Evolutionary conservation across 30 jellyfish, hydroid and myxozoan species (phyloP).

Genomic region (Rhopilema esculentum): DNA sequence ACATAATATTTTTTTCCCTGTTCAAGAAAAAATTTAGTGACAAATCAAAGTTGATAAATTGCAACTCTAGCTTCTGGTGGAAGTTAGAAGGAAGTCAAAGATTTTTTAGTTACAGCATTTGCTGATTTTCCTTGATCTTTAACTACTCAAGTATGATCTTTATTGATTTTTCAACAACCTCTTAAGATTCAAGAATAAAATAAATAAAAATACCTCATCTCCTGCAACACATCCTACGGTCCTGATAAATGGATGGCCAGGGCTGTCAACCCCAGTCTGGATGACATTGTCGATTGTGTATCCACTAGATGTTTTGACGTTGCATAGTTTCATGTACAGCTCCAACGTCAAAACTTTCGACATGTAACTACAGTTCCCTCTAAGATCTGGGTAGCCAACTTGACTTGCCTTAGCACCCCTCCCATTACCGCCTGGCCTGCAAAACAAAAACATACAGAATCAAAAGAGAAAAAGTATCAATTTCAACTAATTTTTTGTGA

Average conservation of each 20-base stretch:
- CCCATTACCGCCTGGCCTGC: background rate
- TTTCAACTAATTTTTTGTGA: background rate
- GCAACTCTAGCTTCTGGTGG: too few species aligned
- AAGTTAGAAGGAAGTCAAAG: too few species aligned
- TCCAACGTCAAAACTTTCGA: conserved; percentile 79
- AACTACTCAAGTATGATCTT: too few species aligned
- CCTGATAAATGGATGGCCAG: conserved; percentile 89
- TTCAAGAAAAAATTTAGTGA: too few species aligned
- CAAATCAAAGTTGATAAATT: too few species aligned
- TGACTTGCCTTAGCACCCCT: background rate
- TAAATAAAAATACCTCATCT: conserved; percentile 85
- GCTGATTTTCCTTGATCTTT: too few species aligned
- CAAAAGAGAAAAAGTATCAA: background rate
- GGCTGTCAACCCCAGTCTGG: conserved; percentile 97
- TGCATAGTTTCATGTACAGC: conserved; percentile 63
- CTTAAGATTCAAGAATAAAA: too few species aligned
- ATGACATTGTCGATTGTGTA: conserved; percentile 85
- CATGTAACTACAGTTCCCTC: conserved; percentile 82
- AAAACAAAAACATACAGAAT: background rate
- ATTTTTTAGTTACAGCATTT: too few species aligned
- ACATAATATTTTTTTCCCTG: too few species aligned
- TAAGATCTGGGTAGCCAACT: conserved; percentile 76
- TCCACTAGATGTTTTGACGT: conserved; percentile 77
- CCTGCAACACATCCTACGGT: conserved; percentile 97
- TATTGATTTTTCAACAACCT: too few species aligned